phyloP scores from a whole-genome alignment of 2,888 invertebrate genomes.

The Rosalia funebris region DNA sequence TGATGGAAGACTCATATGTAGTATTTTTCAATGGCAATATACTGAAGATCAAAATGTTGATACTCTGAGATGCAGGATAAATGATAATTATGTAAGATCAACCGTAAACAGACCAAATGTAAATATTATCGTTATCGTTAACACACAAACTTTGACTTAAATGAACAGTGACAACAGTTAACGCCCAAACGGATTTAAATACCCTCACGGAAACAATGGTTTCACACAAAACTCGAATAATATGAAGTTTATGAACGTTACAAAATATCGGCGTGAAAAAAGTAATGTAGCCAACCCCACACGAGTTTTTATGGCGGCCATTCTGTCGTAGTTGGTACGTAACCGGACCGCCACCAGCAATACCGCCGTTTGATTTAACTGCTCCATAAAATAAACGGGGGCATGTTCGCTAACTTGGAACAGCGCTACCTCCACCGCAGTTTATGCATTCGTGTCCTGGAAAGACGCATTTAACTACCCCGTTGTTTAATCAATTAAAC shows the following conservation, averaged over 20 bases:
- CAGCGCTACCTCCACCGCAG: conserved; percentile 44
- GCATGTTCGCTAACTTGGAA: conserved; percentile 29
- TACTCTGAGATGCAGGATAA: too few species aligned
- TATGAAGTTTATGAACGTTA: conserved; percentile 13
- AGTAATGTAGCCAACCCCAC: conserved; percentile 9
- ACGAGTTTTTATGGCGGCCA: conserved; percentile 16
- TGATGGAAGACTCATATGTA: too few species aligned
- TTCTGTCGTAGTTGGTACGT: conserved; percentile 23
- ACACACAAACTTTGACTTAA: too few species aligned
- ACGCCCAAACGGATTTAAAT: too few species aligned
- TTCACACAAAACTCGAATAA: too few species aligned
- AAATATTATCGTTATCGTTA: too few species aligned
- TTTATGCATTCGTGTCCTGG: conserved; percentile 42
- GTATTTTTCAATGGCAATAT: too few species aligned
- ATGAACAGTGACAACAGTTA: too few species aligned
- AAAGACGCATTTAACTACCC: conserved; percentile 21
- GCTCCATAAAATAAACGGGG: conserved; percentile 37
- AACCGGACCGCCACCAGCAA: conserved; percentile 43
- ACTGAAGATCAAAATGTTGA: too few species aligned
- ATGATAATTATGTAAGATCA: too few species aligned
- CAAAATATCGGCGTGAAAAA: conserved; percentile 13
- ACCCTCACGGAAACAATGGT: too few species aligned
- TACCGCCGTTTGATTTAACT: conserved; percentile 43
- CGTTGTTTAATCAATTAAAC: conserved; percentile 23
- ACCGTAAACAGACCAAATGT: too few species aligned